Evolutionary conservation across 2,797 vertebrate genomes (phyloP), one percentile per base, ranked within the genome.

Genomic region (Stomatorhinus walkeri): DNA sequence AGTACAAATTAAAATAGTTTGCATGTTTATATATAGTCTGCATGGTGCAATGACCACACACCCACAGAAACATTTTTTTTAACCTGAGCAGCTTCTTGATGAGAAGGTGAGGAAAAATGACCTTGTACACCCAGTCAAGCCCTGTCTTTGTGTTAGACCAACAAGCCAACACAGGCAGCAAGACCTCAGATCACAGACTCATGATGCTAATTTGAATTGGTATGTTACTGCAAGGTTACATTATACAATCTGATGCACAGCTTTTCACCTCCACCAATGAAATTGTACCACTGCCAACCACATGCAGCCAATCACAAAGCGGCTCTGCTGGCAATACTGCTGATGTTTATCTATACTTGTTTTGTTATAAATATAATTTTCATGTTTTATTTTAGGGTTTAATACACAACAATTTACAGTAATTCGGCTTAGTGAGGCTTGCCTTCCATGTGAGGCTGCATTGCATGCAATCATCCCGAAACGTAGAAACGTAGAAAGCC

Each of bases 381-480:
- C 48, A 85, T 28, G 19, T 49, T 51, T 32, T 48, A 48, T n/a
- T 22, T 49, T 24, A 84, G n/a, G 28, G 49, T 64, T 43, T 40
- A 87, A 22, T 48, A 40, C 56, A 48, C 86, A 64, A 56, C 56
- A 87, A 10, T 59, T 48, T 40, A 59, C 86, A 87, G 56, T 87
- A 87, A 48, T 87, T 56, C 54, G 12, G 14, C 52, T 59, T 87
- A 43, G 19, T 87, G 40, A 61, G 40, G 86, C 16, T 22, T 4
- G 49, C 36, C 16, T 32, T 87, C 32, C 24, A 16, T 16, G 49
- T 52, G 14, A 52, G 1, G 46, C 24, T 85, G 4, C 22, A 54
- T 52, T 14, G n/a, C 36, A 52, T 32, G 48, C 43, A 85, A 85
- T 49, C 79, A 49, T 46, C 19, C 8, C 7, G 14, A 49, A 46